Percentiles rank a stretch among this genome's conserved stretches.
Conservation (phyloP, 2,113 vertebrate genomes). For the Marmota monax region DNA sequence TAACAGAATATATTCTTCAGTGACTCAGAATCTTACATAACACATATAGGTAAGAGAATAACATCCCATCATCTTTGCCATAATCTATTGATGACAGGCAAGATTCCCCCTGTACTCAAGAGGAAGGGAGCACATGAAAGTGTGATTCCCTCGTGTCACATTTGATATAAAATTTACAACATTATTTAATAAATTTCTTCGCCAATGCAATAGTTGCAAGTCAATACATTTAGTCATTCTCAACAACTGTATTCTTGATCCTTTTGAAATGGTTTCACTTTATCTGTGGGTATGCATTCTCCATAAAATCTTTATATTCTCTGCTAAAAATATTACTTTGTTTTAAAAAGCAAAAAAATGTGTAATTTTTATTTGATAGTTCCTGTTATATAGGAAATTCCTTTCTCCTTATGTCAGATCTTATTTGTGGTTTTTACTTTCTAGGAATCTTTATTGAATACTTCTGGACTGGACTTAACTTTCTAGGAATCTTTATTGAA, state of each 20-base stretch:
- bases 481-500: too few species aligned
- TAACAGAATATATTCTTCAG: neutral
- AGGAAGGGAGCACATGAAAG: neutral
- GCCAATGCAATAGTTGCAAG: fast-evolving
- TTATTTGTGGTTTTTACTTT: neutral
- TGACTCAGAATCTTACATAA: neutral
- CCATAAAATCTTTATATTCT: neutral
- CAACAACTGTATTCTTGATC: neutral
- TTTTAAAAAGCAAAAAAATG: neutral
- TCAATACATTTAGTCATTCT: neutral
- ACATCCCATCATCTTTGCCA: neutral
- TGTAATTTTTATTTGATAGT: neutral
- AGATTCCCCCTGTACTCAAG: neutral
- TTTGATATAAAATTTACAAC: neutral
- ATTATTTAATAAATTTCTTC: neutral
- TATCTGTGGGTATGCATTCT: neutral
- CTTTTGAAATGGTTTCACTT: neutral
- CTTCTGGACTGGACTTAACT: neutral
- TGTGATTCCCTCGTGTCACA: neutral
- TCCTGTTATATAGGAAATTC: neutral
- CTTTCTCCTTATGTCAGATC: neutral
- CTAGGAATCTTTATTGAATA: too few species aligned
- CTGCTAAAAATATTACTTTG: neutral
- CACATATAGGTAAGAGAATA: neutral
- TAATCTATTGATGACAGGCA: neutral